A percentile compares a stretch with the other conserved stretches of the same genome.
Evolutionary conservation across 1,140 invertebrate species (phyloP).

Genomic region (Nephila pilipes): DNA sequence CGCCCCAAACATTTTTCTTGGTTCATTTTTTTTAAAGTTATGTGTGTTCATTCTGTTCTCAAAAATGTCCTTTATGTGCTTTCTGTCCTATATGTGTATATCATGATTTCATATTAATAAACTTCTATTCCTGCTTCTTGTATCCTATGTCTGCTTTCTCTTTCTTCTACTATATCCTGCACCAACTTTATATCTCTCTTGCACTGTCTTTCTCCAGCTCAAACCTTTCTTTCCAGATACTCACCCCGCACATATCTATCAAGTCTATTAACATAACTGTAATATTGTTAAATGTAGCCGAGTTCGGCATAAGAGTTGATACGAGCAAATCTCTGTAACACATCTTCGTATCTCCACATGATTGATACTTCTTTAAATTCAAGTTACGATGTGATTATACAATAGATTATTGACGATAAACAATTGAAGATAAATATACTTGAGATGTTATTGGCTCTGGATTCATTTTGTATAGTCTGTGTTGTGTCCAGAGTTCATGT

Average conservation of each 20-base stretch:
- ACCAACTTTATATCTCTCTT: constrained; percentile 46
- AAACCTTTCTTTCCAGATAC: not conserved
- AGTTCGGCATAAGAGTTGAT: too few species aligned
- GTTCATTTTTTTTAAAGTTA: constrained; percentile 7
- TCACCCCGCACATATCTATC: not conserved
- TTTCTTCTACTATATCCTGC: constrained; percentile 58
- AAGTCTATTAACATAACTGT: not conserved
- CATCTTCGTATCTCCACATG: too few species aligned
- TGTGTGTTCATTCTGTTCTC: constrained; percentile 43
- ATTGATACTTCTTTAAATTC: too few species aligned
- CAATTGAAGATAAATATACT: too few species aligned
- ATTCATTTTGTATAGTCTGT: too few species aligned
- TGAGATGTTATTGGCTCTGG: too few species aligned
- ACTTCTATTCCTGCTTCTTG: constrained; percentile 72
- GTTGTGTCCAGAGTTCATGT: too few species aligned
- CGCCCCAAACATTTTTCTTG: not conserved
- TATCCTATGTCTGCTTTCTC: constrained; percentile 52
- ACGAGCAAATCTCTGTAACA: too few species aligned
- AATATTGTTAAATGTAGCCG: not conserved
- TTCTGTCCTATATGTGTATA: constrained; percentile 30
- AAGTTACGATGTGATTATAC: too few species aligned
- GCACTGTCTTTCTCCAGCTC: constrained; percentile 12
- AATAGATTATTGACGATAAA: too few species aligned
- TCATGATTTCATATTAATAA: constrained; percentile 57
- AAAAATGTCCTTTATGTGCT: constrained; percentile 47